phyloP scores from a whole-genome alignment of 2,797 vertebrate genomes.

The Periophthalmus magnuspinnatus region DNA sequence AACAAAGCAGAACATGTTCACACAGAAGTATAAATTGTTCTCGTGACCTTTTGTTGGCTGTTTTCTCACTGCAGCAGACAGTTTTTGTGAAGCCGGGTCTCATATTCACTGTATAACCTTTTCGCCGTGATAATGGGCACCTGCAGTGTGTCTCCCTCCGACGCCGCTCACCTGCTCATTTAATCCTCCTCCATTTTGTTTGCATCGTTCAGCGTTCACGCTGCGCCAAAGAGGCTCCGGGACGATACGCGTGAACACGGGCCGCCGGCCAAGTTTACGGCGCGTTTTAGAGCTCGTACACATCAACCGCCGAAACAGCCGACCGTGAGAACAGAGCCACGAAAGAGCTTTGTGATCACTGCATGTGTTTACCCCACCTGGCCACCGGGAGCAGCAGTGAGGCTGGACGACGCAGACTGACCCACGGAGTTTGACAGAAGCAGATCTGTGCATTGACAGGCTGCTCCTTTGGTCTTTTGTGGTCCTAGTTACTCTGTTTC shows the following conservation, averaged over 20 bases:
- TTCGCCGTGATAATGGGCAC: conserved; percentile 34
- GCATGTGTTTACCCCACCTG: conserved; percentile 43
- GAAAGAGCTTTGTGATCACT: conserved; percentile 19
- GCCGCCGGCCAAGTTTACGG: conserved; percentile 20
- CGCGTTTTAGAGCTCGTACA: conserved; percentile 23
- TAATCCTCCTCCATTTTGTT: conserved; percentile 48
- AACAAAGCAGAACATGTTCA: conserved; percentile 35
- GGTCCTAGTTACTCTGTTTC: neutral
- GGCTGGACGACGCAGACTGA: conserved; percentile 74
- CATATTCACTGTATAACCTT: conserved; percentile 52
- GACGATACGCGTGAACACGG: conserved; percentile 26
- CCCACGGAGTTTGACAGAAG: conserved; percentile 75
- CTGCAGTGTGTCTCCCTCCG: conserved; percentile 31
- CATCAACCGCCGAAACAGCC: conserved; percentile 15
- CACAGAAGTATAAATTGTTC: conserved; percentile 22
- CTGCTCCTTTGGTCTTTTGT: conserved; percentile 35
- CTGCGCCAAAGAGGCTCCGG: conserved; percentile 20
- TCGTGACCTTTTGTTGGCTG: conserved; percentile 53
- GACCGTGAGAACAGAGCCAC: conserved; percentile 30
- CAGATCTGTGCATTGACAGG: conserved; percentile 71
- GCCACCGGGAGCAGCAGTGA: conserved; percentile 16
- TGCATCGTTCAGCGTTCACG: conserved; percentile 37
- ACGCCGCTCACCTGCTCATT: conserved; percentile 57
- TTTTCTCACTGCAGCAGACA: conserved; percentile 37
- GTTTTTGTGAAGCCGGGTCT: conserved; percentile 33